These are phyloP conservation scores for Echinometra lucunter DNA, from an alignment of 53 echinoderm and acorn worm species.

Conservation along the genomic window DNA sequence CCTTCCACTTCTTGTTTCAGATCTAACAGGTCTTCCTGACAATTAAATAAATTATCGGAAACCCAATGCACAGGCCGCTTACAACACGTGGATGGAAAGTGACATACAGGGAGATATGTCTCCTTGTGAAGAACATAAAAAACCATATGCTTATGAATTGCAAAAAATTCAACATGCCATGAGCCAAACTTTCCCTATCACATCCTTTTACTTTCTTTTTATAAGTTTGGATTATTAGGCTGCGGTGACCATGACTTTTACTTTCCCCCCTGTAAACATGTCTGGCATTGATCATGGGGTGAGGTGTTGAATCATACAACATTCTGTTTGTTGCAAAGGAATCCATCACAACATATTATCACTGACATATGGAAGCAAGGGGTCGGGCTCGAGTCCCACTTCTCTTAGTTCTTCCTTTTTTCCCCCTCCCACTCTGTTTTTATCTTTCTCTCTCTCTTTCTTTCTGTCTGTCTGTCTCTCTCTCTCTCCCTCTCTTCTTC, in stretches of 20 bases:
- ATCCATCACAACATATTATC: slow-evolving; percentile 16
- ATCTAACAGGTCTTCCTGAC: not conserved
- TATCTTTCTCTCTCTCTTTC: not conserved
- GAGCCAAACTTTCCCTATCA: slow-evolving; percentile 21
- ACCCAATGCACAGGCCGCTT: no score
- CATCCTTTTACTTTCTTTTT: not conserved
- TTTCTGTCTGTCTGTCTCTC: not conserved
- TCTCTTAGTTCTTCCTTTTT: not conserved
- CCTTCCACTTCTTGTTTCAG: not conserved
- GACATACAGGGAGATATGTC: not conserved
- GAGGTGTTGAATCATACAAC: slow-evolving; percentile 53
- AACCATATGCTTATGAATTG: not conserved
- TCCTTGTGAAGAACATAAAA: not conserved
- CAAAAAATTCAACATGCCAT: not conserved
- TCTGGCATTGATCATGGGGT: slow-evolving; percentile 55
- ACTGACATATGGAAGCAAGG: slow-evolving; percentile 40
- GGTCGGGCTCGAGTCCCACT: not conserved
- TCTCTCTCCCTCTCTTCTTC: not conserved
- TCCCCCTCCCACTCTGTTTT: not conserved
- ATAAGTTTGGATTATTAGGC: not conserved
- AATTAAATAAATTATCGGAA: not conserved
- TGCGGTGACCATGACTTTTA: slow-evolving; percentile 58
- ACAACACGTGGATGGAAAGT: not conserved
- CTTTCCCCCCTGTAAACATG: slow-evolving; percentile 50
- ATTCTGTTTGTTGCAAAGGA: slow-evolving; percentile 14